Evolutionary conservation across 2,888 invertebrate genomes (phyloP).

Genomic region (Rhorus exstirpatorius): DNA sequence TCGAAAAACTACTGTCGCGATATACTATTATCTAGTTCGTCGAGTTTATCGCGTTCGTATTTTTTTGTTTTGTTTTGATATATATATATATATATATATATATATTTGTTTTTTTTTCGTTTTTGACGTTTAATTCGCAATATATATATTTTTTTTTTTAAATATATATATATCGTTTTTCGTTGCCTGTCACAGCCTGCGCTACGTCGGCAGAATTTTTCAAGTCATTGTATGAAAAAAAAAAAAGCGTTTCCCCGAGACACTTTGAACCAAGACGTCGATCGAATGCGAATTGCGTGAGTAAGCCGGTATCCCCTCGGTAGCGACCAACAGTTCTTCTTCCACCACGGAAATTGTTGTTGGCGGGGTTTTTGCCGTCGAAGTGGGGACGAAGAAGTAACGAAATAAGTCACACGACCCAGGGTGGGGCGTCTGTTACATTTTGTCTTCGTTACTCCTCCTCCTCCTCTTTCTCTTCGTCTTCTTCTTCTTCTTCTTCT

Average conservation of each 20-base stretch:
- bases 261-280: constrained; percentile 93
- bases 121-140: constrained; percentile 68
- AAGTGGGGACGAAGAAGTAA: constrained; percentile 66
- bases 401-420: constrained; percentile 61
- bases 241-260: constrained; percentile 88
- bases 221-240: constrained; percentile 89
- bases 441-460: constrained; percentile 5
- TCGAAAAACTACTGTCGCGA: constrained; percentile 62
- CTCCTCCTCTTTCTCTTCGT: constrained; percentile 31
- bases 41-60: constrained; percentile 62
- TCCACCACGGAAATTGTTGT: constrained; percentile 59
- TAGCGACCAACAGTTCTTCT: constrained; percentile 70
- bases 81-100: no score
- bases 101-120: no score
- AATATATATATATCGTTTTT: constrained; percentile 71
- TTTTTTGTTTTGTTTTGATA: constrained; percentile 59
- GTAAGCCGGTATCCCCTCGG: constrained; percentile 89
- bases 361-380: constrained; percentile 55
- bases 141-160: constrained; percentile 59
- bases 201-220: constrained; percentile 89
- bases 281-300: constrained; percentile 97
- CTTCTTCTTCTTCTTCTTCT: constrained; percentile 47
- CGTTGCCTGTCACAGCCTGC: constrained; percentile 85
- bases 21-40: constrained; percentile 45
- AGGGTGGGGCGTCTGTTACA: constrained; percentile 40